phyloP scores from a whole-genome alignment of 2,888 invertebrate species.

The Cataglyphis rosenhaueri region DNA sequence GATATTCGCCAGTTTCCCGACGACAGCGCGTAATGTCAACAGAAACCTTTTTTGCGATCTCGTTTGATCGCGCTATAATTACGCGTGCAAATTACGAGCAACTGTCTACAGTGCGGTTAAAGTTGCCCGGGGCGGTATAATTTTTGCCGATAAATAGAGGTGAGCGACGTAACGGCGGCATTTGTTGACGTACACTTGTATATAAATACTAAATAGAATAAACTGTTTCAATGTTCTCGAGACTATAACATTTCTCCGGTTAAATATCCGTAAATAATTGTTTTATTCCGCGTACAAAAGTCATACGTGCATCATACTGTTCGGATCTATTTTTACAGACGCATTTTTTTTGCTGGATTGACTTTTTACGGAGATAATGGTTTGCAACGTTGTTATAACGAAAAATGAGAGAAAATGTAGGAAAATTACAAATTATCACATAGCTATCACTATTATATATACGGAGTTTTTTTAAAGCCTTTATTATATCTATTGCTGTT shows the following conservation, averaged over 20 bases:
- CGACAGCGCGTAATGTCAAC: conserved; percentile 55
- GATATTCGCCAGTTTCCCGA: conserved; percentile 49
- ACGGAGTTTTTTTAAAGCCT: not conserved
- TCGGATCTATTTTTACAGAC: not conserved
- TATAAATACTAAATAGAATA: conserved; percentile 33
- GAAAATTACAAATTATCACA: not conserved
- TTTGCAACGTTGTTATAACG: not conserved
- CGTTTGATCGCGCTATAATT: conserved; percentile 70
- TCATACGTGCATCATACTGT: not conserved
- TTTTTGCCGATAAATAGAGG: conserved; percentile 3
- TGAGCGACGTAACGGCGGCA: not conserved
- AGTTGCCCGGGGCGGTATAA: conserved; percentile 25
- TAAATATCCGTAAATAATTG: not conserved
- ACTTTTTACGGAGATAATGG: not conserved
- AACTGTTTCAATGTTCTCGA: conserved; percentile 13
- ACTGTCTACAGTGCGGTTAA: conserved; percentile 16
- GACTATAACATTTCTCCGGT: not conserved
- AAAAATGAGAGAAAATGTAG: conserved; percentile 7
- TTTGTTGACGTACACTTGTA: not conserved
- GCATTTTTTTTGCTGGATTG: conserved; percentile 4
- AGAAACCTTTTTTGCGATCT: conserved; percentile 51
- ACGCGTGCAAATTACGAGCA: conserved; percentile 63
- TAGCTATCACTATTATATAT: not conserved
- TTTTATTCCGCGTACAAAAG: conserved; percentile 7
- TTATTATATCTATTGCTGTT: not conserved